phyloP scores from a whole-genome alignment of 2,113 vertebrate genomes.

The Pristiophorus japonicus region DNA sequence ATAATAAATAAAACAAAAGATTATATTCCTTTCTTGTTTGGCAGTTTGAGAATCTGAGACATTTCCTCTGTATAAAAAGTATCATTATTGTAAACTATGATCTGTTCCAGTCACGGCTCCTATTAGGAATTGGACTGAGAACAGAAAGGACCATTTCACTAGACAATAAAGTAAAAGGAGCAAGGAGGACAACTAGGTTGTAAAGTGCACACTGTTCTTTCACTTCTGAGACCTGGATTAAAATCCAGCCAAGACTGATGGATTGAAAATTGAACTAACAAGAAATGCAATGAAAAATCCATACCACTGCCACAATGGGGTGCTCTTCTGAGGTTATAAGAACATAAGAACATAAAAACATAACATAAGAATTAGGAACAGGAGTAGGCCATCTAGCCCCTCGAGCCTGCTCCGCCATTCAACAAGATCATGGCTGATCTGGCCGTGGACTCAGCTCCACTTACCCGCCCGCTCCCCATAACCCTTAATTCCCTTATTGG shows the following conservation, averaged over 20 bases:
- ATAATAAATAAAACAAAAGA: conserved; percentile 27
- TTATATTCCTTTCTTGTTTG: conserved; percentile 16
- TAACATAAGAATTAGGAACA: too few species aligned
- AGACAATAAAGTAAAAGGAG: background rate
- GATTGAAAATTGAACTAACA: background rate
- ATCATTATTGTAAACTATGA: background rate
- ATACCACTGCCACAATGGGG: background rate
- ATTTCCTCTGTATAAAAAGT: background rate
- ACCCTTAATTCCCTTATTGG: too few species aligned
- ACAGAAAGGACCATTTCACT: background rate
- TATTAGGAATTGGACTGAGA: background rate
- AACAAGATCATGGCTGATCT: too few species aligned
- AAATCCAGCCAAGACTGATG: background rate
- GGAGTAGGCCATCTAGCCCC: too few species aligned
- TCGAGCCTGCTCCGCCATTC: too few species aligned
- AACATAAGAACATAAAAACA: too few species aligned
- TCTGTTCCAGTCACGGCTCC: background rate
- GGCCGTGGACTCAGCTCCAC: too few species aligned
- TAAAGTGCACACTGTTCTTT: background rate
- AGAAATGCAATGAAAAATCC: background rate
- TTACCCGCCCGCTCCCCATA: too few species aligned
- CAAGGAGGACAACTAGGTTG: background rate
- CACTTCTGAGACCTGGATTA: background rate
- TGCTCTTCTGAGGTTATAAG: background rate
- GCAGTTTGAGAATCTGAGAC: background rate